phyloP scores from a whole-genome alignment of 1,140 invertebrate genomes.

The Hydropsyche tenuis region DNA sequence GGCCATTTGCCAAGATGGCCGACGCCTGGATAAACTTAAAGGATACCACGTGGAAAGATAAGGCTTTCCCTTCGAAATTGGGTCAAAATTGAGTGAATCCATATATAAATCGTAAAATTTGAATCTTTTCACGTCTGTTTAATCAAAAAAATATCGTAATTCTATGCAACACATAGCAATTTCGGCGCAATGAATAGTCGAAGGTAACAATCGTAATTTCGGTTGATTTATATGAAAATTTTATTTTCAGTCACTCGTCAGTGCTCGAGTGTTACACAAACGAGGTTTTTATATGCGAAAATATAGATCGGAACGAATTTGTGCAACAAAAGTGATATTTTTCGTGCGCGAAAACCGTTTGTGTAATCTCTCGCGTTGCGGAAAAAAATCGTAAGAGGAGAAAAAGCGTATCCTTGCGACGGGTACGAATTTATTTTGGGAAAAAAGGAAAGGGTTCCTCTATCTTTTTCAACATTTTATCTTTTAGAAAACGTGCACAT shows the following conservation, averaged over 20 bases:
- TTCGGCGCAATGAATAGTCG: too few relatives aligned
- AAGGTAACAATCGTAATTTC: too few relatives aligned
- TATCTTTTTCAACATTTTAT: constrained; percentile 26
- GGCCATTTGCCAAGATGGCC: constrained; percentile 47
- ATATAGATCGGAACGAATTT: constrained; percentile 30
- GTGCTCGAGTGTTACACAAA: too few relatives aligned
- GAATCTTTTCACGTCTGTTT: too few relatives aligned
- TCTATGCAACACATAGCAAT: too few relatives aligned
- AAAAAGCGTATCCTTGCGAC: not conserved
- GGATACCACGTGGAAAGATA: too few relatives aligned
- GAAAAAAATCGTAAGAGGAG: constrained; percentile 4
- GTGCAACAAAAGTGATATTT: constrained; percentile 28
- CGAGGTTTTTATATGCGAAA: constrained; percentile 20
- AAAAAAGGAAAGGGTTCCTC: constrained; percentile 22
- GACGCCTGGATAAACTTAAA: not conserved
- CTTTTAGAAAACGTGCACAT: constrained; percentile 33
- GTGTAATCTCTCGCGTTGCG: constrained; percentile 15
- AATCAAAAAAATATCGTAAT: too few relatives aligned
- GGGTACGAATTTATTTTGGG: constrained; percentile 25
- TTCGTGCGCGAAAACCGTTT: not conserved
- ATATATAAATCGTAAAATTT: too few relatives aligned
- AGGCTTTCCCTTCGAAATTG: too few relatives aligned
- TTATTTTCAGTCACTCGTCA: too few relatives aligned
- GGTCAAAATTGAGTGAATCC: too few relatives aligned
- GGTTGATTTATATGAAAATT: too few relatives aligned